Evolutionary conservation across 64 coral and sea anemone species (phyloP).

Genomic region (Stichodactyla mertensii): DNA sequence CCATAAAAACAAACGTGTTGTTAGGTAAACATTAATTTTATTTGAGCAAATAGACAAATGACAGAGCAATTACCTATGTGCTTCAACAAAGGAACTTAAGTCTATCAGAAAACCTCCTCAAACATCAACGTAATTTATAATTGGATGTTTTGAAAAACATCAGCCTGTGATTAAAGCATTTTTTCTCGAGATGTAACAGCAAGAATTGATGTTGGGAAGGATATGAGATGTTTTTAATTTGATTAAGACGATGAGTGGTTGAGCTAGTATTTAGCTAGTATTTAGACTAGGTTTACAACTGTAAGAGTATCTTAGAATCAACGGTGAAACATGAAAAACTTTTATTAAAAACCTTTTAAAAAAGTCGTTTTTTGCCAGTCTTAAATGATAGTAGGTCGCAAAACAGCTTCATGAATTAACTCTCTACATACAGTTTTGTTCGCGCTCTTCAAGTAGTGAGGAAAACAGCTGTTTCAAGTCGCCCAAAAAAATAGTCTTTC

Average conservation of each 20-base stretch:
- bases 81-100: not conserved
- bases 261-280: not conserved
- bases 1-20: not conserved
- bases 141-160: not conserved
- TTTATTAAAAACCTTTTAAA: not conserved
- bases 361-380: not conserved
- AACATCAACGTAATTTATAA: not conserved
- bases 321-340: not conserved
- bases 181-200: not conserved
- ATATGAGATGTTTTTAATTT: not conserved
- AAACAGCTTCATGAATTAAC: not conserved
- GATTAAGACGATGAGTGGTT: not conserved
- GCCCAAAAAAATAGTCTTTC: not conserved
- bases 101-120: not conserved
- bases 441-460: not conserved
- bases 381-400: not conserved
- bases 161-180: not conserved
- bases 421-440: not conserved
- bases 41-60: not conserved
- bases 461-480: conserved; percentile 1
- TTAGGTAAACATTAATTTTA: not conserved
- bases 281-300: no score
- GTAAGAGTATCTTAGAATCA: not conserved
- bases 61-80: not conserved
- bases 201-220: not conserved